These are phyloP conservation scores for Myzus persicae DNA, from an alignment of 1,140 invertebrate species.

Conservation along the genomic window DNA sequence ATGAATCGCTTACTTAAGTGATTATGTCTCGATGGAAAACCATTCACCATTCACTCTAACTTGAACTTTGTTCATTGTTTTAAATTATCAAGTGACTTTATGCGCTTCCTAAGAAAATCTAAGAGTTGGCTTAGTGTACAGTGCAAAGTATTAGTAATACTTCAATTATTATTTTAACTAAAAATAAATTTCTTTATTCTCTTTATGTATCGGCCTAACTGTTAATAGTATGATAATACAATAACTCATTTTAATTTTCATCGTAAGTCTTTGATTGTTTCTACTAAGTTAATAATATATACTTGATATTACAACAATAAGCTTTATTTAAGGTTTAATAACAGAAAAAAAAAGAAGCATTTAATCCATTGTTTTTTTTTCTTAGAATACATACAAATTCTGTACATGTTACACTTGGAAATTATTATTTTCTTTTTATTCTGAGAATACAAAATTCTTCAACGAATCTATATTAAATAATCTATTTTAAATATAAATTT, in stretches of 20 bases:
- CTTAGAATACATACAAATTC: not conserved
- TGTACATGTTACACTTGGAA: no score
- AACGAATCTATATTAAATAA: no score
- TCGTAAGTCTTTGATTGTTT: not conserved
- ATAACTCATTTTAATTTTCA: not conserved
- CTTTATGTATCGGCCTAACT: not conserved
- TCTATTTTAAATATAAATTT: no score
- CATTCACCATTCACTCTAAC: not conserved
- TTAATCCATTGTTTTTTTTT: not conserved
- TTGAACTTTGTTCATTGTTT: not conserved
- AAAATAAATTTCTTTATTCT: not conserved
- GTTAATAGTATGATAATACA: not conserved
- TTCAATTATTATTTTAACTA: not conserved
- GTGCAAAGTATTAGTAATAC: not conserved
- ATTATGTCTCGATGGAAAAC: not conserved
- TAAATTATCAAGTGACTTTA: not conserved
- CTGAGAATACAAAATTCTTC: no score
- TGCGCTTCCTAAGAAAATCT: not conserved
- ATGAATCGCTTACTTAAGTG: not conserved
- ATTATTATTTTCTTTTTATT: no score
- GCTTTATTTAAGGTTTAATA: not conserved
- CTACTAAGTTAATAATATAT: not conserved
- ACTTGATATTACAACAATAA: not conserved
- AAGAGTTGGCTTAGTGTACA: not conserved
- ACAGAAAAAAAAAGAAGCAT: not conserved